Evolutionary conservation across 2,888 invertebrate genomes (phyloP), one percentile per base, ranked within the genome.

Genomic region (Zeuzera pyrina): DNA sequence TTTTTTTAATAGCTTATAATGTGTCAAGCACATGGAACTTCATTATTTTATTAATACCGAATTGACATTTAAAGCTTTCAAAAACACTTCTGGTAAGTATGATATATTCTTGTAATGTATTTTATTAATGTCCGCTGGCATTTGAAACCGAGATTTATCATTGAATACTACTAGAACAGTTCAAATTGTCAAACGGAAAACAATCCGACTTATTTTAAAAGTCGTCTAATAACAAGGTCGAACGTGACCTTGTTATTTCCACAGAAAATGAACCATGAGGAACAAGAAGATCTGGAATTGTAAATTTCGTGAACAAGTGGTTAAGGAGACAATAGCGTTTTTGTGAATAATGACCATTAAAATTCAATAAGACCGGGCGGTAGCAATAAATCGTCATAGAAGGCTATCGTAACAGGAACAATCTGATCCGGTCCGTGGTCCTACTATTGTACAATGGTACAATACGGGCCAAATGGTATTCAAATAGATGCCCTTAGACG

Each of bases 301-400:
- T 43, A 41, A 41, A 44, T 5, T 19, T 19, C 5, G 8, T 5
- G 19, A 28, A 28, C 28, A 28, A 28, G 10, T 33, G 34, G 25
- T 34, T 29, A 21, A 33, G 34, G 31, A 39, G 42, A 44, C 44
- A 45, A 44, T 43, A 45, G 42, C 24, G 13, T 19, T 31, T 31
- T 51, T 44, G 59, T 55, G 57, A 55, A 63, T 64, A 66, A 65
- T 64, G 58, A 57, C 62, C 60, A 70, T 79, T 78, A 76, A 76
- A 74, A 78, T 79, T 77, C 73, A 79, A 76, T 77, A 72, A 65
- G 65, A 52, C n/a, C n/a, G 54, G 46, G 54, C 46, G 45, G 41
- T 47, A 52, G 70, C 64, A 76, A 79, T 81, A 83, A 79, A 79
- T 81, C 77, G 66, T 72, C 68, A 59, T 61, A 76, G 64, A 79